Evolutionary conservation across 2,797 vertebrate species (phyloP).

Genomic region (Syngnathus rostellatus): DNA sequence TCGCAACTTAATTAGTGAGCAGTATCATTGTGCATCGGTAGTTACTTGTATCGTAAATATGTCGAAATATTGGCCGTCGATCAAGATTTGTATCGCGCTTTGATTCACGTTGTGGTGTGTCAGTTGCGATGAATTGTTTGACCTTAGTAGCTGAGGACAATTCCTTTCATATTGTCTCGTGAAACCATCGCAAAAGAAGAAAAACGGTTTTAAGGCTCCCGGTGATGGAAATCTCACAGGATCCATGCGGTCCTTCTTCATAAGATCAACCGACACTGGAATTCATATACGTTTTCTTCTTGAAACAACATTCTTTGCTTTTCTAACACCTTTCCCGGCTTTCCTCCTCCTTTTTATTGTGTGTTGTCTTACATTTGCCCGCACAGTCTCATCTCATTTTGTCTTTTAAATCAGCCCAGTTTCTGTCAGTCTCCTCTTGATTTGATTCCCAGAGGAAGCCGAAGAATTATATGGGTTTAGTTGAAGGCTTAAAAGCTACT

Average conservation of each 20-base stretch:
- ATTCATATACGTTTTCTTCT: slow-evolving; percentile 33
- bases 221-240: slow-evolving; percentile 53
- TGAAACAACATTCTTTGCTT: slow-evolving; percentile 29
- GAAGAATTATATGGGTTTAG: slow-evolving; percentile 64
- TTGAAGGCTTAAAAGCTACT: slow-evolving; percentile 66
- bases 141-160: background rate
- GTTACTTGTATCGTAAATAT: background rate
- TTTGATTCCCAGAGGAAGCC: slow-evolving; percentile 47
- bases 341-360: background rate
- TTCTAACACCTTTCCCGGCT: slow-evolving; percentile 14
- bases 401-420: slow-evolving; percentile 28
- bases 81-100: background rate
- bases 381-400: slow-evolving; percentile 16
- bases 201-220: slow-evolving; percentile 7
- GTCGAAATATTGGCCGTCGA: background rate
- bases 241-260: slow-evolving; percentile 40
- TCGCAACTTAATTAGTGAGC: background rate
- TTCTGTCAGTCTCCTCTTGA: slow-evolving; percentile 33
- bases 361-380: slow-evolving; percentile 11
- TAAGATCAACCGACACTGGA: slow-evolving; percentile 33
- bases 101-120: background rate
- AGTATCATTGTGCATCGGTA: background rate
- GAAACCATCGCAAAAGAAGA: background rate
- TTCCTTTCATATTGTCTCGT: background rate
- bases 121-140: background rate